A percentile compares a stretch with the other conserved stretches of the same genome.
Conservation (phyloP, 2,797 vertebrate species). For the Erethizon dorsatum region DNA sequence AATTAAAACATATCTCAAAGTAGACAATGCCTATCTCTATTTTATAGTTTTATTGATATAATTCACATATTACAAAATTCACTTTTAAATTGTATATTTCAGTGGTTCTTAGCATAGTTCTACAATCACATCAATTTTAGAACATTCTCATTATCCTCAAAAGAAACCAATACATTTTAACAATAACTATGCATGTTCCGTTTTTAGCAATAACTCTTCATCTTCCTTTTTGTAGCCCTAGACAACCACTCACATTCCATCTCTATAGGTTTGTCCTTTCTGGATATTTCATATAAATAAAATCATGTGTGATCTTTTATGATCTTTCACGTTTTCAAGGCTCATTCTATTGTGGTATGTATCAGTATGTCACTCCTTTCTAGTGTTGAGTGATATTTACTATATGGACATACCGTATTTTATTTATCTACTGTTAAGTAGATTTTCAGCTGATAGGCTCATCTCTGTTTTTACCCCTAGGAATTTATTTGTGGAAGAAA, state of each 20-base stretch:
- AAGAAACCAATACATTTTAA: not conserved
- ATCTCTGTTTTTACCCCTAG: not conserved
- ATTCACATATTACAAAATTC: slow-evolving; percentile 1
- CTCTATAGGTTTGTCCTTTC: not conserved
- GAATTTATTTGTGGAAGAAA: slow-evolving; percentile 33
- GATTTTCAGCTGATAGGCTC: not conserved
- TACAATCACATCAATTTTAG: not conserved
- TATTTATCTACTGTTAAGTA: not conserved
- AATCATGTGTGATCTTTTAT: slow-evolving; percentile 4
- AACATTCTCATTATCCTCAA: not conserved
- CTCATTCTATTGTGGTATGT: not conserved
- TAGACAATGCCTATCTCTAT: not conserved
- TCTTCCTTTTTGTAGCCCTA: not conserved
- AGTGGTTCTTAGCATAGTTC: not conserved
- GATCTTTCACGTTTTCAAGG: slow-evolving; percentile 23
- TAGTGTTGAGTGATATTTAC: not conserved
- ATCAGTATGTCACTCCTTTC: not conserved
- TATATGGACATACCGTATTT: not conserved
- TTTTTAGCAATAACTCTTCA: not conserved
- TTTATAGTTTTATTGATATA: slow-evolving; percentile 40
- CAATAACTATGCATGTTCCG: not conserved
- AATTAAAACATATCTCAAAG: not conserved
- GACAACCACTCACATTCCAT: not conserved
- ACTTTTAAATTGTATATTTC: not conserved
- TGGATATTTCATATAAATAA: slow-evolving; percentile 11